Evolutionary conservation across 2,113 vertebrate genomes (phyloP).

Genomic region (Gorilla gorilla): DNA sequence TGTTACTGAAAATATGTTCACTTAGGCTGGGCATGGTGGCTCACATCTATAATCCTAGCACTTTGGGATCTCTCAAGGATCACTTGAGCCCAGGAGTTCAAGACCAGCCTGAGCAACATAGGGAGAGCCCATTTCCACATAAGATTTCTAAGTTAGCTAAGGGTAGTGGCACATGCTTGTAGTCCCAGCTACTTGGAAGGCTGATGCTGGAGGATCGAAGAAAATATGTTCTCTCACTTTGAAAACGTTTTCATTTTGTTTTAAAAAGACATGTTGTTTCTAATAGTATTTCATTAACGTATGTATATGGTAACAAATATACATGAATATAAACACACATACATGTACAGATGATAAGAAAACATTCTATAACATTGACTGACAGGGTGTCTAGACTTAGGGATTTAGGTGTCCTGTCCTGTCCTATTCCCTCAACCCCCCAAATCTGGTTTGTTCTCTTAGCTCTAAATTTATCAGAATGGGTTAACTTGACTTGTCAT

Average conservation of each 20-base stretch:
- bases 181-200: too few species aligned
- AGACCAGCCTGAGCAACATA: too few species aligned
- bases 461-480: not conserved
- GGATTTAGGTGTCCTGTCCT: not conserved
- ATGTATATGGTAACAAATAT: not conserved
- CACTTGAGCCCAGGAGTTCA: too few species aligned
- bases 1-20: not conserved
- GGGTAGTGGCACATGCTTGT: too few species aligned
- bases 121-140: too few species aligned
- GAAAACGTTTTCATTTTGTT: not conserved
- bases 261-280: conserved; percentile 8
- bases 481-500: not conserved
- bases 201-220: too few species aligned
- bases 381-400: not conserved
- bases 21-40: not conserved
- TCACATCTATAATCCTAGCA: too few species aligned
- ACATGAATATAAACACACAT: not conserved
- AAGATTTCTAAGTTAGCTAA: too few species aligned
- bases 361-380: not conserved
- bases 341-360: not conserved
- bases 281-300: not conserved
- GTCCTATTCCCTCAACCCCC: not conserved
- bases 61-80: too few species aligned
- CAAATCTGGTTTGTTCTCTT: not conserved
- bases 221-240: not conserved